Base-by-base conservation (phyloP, 2,113 vertebrate genomes). In the Catharus minimus region DNA sequence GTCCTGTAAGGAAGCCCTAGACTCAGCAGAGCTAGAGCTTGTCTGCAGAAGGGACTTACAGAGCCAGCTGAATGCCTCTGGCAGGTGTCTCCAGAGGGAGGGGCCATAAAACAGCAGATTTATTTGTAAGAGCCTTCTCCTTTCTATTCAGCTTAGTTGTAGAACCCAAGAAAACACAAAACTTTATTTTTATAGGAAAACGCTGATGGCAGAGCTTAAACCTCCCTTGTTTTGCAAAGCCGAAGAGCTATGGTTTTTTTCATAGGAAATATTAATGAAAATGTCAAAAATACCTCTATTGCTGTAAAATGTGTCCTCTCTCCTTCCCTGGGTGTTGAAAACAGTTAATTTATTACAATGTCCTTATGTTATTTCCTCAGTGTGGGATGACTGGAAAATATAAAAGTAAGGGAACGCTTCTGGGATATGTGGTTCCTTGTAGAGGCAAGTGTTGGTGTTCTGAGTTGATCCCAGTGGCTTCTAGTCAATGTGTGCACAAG, bases 141-240 rank as follows among this genome's bases (percentile, higher is more conserved):
- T 95, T 94, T 94, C 78, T 93, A 72, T 77, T 89, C 95, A 92
- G 92, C 75, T 85, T 96, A 97, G 94, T 93, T 94, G 68, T 95
- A 95, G 95, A 91, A 93, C 36, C 55, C 74, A 87, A 95, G 91
- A 80, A 92, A 95, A 94, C 91, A 91, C 74, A 94, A 91, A 81
- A 82, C 90, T 85, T 95, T 97, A 95, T 96, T 96, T 97, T 97
- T 97, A 84, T 97, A 96, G 95, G 88, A 89, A 92, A 95, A 84
- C 7, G 71, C 94, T 90, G 80, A 92, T 76, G 91, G 94, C 80
- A 92, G 95, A 94, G 94, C 95, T 95, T 95, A 71, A 74, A 71
- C 53, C 65, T 89, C 68, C 79, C 39, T 88, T 82, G 73, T 94
- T 90, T 92, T 13, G 68, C 79, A 92, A 94, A 95, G 75, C 91